phyloP scores from a whole-genome alignment of 1,140 invertebrate genomes.

The Monochamus saltuarius region DNA sequence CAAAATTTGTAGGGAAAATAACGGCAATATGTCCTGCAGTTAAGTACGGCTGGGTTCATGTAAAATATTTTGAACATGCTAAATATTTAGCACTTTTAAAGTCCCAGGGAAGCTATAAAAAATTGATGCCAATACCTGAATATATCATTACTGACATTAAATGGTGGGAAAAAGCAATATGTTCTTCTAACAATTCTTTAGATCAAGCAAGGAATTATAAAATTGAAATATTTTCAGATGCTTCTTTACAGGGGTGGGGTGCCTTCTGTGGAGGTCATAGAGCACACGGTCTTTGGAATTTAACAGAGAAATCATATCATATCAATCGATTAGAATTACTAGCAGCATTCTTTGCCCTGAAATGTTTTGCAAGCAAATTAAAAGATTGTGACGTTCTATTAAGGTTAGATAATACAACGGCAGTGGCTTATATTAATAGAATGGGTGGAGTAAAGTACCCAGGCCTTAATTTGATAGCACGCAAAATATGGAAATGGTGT shows the following conservation, averaged over 20 bases:
- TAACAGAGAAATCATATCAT: neutral
- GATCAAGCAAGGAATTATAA: neutral
- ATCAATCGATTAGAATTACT: slow-evolving; percentile 16
- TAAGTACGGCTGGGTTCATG: slow-evolving; percentile 9
- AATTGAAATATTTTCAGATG: slow-evolving; percentile 15
- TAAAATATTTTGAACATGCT: slow-evolving; percentile 6
- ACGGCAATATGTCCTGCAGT: slow-evolving; percentile 7
- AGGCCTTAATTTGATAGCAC: neutral
- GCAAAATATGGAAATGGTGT: slow-evolving; percentile 16
- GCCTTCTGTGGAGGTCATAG: slow-evolving; percentile 5
- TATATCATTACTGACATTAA: neutral
- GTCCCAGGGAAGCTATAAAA: slow-evolving; percentile 3
- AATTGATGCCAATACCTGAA: neutral
- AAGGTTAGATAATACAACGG: slow-evolving; percentile 18
- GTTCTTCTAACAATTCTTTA: neutral
- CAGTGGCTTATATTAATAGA: slow-evolving; percentile 10
- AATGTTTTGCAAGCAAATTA: slow-evolving; percentile 9
- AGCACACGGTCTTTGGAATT: slow-evolving; percentile 5
- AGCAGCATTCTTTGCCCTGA: slow-evolving; percentile 14
- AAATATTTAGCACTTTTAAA: slow-evolving; percentile 6
- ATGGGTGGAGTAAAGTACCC: slow-evolving; percentile 13
- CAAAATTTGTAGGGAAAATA: neutral
- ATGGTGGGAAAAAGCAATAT: slow-evolving; percentile 8
- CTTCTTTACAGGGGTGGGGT: slow-evolving; percentile 14
- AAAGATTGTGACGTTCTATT: neutral